Evolutionary conservation across 2,888 invertebrate genomes (phyloP).

Genomic region (Microctonus brassicae): DNA sequence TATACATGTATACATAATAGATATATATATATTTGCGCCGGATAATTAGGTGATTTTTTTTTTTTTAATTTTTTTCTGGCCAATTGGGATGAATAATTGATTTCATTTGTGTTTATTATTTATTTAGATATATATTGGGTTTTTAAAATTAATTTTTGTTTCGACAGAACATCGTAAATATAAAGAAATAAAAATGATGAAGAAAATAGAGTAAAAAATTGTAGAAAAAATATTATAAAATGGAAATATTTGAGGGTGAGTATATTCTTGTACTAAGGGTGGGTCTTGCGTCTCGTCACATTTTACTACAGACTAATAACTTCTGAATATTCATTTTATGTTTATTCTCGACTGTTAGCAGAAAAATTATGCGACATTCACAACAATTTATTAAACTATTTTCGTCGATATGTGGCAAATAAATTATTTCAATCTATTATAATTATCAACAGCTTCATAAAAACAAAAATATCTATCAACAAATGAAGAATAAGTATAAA

Average conservation of each 20-base stretch:
- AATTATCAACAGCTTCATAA: too few relatives aligned
- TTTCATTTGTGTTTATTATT: conserved; percentile 55
- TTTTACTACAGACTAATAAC: conserved; percentile 70
- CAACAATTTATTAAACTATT: too few relatives aligned
- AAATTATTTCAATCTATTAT: too few relatives aligned
- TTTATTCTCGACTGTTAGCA: conserved; percentile 65
- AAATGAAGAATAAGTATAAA: too few relatives aligned
- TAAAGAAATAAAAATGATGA: neutral
- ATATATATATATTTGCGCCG: conserved; percentile 69
- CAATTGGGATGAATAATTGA: conserved; percentile 70
- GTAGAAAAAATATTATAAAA: conserved; percentile 1
- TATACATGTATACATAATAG: too few relatives aligned
- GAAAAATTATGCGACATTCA: conserved; percentile 65
- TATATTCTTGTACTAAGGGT: conserved; percentile 41
- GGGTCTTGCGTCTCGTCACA: conserved; percentile 63
- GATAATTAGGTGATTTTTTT: conserved; percentile 67
- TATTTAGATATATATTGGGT: conserved; percentile 53
- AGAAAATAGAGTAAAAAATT: neutral
- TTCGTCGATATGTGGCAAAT: too few relatives aligned
- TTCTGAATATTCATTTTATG: conserved; percentile 70
- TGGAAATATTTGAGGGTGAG: conserved; percentile 26
- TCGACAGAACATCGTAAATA: neutral
- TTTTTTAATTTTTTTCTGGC: conserved; percentile 62
- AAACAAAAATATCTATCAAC: too few relatives aligned
- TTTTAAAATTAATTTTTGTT: neutral